Evolutionary conservation across 2,113 vertebrate genomes (phyloP).

Genomic region (Cebidichthys violaceus): DNA sequence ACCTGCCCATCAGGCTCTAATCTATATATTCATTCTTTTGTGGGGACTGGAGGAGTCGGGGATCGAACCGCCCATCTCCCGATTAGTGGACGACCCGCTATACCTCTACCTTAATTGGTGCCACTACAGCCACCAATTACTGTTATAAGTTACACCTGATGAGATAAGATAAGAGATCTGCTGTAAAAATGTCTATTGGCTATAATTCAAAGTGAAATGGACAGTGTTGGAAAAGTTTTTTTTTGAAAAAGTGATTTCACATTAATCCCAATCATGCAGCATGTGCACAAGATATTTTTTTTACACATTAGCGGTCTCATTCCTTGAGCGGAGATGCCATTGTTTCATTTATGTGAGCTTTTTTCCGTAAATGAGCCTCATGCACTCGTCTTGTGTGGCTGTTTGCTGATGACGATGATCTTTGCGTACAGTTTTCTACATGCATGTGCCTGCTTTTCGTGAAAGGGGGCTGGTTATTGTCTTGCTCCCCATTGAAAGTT

Average conservation of each 20-base stretch:
- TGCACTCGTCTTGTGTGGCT: background rate
- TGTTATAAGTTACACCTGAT: background rate
- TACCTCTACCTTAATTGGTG: no score
- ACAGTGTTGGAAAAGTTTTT: background rate
- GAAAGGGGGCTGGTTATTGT: background rate
- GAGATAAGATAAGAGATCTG: background rate
- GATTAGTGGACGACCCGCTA: no score
- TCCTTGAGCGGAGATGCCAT: background rate
- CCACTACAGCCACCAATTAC: no score
- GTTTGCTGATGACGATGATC: conserved; percentile 35
- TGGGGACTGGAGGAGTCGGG: no score
- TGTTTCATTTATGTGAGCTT: background rate
- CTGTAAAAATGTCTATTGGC: background rate
- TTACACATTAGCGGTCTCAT: background rate
- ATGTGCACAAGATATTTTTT: background rate
- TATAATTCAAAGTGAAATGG: background rate
- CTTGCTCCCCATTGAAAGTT: conserved; percentile 5
- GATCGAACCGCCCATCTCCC: no score
- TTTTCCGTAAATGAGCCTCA: background rate
- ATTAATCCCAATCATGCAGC: background rate
- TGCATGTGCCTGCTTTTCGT: conserved; percentile 1
- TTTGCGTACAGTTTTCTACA: conserved; percentile 10
- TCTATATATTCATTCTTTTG: no score
- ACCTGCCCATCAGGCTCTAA: no score
- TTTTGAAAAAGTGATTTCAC: background rate